These are phyloP conservation scores for Ceratothoa steindachneri DNA, from an alignment of 2,888 invertebrate genomes.

Conservation along the genomic window DNA sequence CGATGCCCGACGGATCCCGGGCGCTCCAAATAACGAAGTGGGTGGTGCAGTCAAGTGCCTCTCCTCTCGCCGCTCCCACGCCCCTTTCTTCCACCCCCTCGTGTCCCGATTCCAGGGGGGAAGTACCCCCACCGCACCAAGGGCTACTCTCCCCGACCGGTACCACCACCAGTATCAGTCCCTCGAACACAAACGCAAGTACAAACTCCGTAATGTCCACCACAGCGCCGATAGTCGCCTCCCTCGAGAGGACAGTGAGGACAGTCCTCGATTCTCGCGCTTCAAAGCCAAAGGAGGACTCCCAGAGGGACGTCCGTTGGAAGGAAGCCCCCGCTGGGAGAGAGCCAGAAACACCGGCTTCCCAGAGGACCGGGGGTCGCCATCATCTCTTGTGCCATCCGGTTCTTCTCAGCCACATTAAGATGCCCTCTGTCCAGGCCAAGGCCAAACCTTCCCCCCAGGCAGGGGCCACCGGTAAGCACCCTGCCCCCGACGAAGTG, in stretches of 20 bases:
- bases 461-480: too few relatives aligned
- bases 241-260: not conserved
- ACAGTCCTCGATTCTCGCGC: not conserved
- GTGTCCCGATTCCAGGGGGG: not conserved
- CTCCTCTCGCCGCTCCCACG: not conserved
- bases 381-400: conserved; percentile 44
- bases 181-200: not conserved
- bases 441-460: conserved; percentile 27
- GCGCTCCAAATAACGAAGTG: not conserved
- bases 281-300: not conserved
- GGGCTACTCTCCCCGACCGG: not conserved
- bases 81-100: not conserved
- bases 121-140: not conserved
- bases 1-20: not conserved
- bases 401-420: conserved; percentile 3
- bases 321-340: not conserved
- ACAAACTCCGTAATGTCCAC: conserved; percentile 7
- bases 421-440: conserved; percentile 15
- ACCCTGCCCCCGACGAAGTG: too few relatives aligned
- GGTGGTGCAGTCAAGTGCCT: conserved; percentile 1
- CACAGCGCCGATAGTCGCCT: not conserved
- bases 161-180: not conserved
- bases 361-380: conserved; percentile 6
- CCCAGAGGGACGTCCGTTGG: too few relatives aligned
- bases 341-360: not conserved